phyloP scores from a whole-genome alignment of 2,888 invertebrate genomes.

The Zelleria hepariella region DNA sequence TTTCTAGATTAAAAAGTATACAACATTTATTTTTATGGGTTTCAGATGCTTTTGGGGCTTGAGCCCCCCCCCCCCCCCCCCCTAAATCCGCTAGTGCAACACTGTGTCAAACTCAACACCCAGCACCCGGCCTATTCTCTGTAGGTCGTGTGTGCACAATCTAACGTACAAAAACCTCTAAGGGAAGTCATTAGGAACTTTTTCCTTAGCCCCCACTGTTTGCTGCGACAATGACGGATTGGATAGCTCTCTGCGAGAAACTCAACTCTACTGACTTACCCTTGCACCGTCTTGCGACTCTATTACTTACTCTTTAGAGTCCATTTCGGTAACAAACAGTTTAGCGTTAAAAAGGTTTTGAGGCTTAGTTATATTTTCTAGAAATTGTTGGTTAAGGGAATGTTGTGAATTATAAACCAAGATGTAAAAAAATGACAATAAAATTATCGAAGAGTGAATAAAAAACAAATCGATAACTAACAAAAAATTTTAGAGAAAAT shows the following conservation, averaged over 20 bases:
- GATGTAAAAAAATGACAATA: too few relatives aligned
- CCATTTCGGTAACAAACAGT: not conserved
- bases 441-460: too few relatives aligned
- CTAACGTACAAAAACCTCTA: conserved; percentile 24
- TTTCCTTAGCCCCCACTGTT: conserved; percentile 25
- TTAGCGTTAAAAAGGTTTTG: too few relatives aligned
- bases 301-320: not conserved
- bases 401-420: not conserved
- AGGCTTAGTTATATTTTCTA: not conserved
- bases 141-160: conserved; percentile 12
- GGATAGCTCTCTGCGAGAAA: conserved; percentile 5
- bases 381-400: not conserved
- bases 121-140: not conserved
- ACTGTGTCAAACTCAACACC: too few relatives aligned
- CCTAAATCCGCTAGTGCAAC: too few relatives aligned
- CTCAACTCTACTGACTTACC: not conserved
- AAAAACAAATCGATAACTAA: too few relatives aligned
- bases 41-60: too few relatives aligned
- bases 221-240: conserved; percentile 40
- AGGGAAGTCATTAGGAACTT: conserved; percentile 37
- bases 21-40: too few relatives aligned
- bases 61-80: too few relatives aligned
- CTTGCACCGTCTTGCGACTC: not conserved
- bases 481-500: too few relatives aligned
- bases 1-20: too few relatives aligned